phyloP scores from a whole-genome alignment of 2,113 vertebrate genomes.

The Alethe diademata region DNA sequence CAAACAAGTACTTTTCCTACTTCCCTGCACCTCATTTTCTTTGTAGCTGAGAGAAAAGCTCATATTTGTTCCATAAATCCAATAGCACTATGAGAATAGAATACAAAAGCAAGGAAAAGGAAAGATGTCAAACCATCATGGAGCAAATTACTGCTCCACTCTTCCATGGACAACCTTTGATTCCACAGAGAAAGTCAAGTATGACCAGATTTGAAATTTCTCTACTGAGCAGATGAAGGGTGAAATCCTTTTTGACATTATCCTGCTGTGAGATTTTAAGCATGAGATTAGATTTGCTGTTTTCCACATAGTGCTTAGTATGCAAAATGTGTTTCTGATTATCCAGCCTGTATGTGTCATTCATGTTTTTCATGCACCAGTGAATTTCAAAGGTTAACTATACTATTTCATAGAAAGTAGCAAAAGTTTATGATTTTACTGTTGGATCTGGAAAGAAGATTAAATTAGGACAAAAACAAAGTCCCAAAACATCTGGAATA shows the following conservation, averaged over 20 bases:
- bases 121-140: not conserved
- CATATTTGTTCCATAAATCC: not conserved
- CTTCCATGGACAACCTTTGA: not conserved
- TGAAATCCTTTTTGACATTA: conserved; percentile 38
- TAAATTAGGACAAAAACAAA: not conserved
- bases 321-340: not conserved
- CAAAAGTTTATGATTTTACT: not conserved
- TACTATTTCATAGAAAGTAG: not conserved
- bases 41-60: not conserved
- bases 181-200: not conserved
- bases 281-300: conserved; percentile 14
- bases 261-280: conserved; percentile 33
- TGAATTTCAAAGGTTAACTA: conserved; percentile 44
- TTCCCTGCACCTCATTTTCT: not conserved
- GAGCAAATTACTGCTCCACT: conserved; percentile 16
- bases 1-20: conserved; percentile 17
- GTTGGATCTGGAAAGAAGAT: not conserved
- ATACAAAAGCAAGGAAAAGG: conserved; percentile 30
- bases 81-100: conserved; percentile 37
- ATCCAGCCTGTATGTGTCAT: not conserved
- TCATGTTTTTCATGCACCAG: conserved; percentile 13
- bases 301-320: not conserved
- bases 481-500: not conserved
- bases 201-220: conserved; percentile 23
- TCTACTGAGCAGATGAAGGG: not conserved